These are phyloP conservation scores for Taenioides sp. DNA, from an alignment of 2,797 vertebrate genomes.

Conservation along the genomic window DNA sequence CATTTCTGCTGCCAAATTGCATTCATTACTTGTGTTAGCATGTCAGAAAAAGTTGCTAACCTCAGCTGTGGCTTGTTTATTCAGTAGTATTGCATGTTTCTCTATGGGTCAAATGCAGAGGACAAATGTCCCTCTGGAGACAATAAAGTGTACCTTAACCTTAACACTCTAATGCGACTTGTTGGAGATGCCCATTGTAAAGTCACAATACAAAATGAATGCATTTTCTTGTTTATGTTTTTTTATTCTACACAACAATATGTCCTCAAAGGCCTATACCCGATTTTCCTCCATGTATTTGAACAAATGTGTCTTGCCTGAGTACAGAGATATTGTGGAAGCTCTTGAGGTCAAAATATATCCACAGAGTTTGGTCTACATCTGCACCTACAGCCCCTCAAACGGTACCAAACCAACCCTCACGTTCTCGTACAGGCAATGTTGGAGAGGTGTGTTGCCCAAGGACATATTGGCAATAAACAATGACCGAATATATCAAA, in stretches of 20 bases:
- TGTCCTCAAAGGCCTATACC: neutral
- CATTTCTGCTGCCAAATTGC: too few relatives aligned
- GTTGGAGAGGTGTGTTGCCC: neutral
- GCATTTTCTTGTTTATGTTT: neutral
- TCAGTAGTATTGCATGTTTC: too few relatives aligned
- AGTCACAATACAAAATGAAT: neutral
- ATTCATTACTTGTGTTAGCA: too few relatives aligned
- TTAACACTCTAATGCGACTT: neutral
- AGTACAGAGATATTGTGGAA: too few relatives aligned
- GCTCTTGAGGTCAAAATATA: too few relatives aligned
- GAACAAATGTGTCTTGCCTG: too few relatives aligned
- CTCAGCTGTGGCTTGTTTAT: too few relatives aligned
- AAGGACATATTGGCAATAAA: neutral
- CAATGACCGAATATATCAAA: neutral
- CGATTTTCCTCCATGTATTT: too few relatives aligned
- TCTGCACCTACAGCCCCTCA: neutral
- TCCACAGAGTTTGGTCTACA: too few relatives aligned
- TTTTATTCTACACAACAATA: neutral
- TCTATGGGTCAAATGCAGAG: too few relatives aligned
- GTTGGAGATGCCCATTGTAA: neutral
- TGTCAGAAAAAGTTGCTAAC: too few relatives aligned
- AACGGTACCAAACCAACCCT: neutral
- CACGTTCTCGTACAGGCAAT: neutral
- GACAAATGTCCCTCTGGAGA: neutral
- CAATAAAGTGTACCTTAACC: neutral